Conservation (phyloP, 2,113 vertebrate species). For the Aegithalos caudatus region DNA sequence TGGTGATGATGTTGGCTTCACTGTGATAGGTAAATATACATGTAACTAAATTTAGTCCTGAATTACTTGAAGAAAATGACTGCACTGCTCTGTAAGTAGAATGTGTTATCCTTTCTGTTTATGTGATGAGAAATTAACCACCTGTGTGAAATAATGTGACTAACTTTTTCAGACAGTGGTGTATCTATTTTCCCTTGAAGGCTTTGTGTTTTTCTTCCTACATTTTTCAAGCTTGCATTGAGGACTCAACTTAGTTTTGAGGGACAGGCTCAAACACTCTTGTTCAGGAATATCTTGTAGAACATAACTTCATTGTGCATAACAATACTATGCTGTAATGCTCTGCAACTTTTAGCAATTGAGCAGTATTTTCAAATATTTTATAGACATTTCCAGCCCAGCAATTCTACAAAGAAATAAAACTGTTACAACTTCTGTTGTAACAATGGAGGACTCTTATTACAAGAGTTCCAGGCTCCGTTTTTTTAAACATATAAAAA, state of each 20-base stretch:
- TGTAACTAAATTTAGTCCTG: not conserved
- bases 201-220: not conserved
- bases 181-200: not conserved
- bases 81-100: not conserved
- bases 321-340: not conserved
- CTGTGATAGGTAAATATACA: not conserved
- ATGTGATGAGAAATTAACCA: not conserved
- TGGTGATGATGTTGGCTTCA: not conserved
- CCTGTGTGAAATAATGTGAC: not conserved
- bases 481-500: not conserved
- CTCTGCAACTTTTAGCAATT: not conserved
- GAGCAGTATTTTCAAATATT: not conserved
- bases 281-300: not conserved
- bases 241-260: not conserved
- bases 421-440: not conserved
- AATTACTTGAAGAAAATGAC: not conserved
- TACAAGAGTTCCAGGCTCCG: not conserved
- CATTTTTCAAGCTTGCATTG: not conserved
- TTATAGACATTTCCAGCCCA: not conserved
- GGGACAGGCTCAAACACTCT: not conserved
- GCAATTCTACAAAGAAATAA: not conserved
- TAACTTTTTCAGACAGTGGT: not conserved
- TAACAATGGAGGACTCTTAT: not conserved
- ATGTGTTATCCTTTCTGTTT: not conserved
- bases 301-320: not conserved